Evolutionary conservation across 1,140 invertebrate species (phyloP).

Genomic region (Neomicropteryx cornuta): DNA sequence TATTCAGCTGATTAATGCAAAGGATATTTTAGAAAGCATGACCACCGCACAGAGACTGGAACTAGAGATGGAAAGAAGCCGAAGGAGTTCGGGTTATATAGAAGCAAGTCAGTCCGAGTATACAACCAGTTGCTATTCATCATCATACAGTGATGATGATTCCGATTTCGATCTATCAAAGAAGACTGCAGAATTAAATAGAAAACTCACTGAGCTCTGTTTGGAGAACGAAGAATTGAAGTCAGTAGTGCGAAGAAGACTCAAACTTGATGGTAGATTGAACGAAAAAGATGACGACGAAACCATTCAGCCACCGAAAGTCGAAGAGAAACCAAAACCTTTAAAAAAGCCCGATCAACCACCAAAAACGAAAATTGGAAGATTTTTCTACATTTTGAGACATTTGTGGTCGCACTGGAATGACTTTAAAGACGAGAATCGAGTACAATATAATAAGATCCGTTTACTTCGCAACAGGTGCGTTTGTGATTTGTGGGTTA

Average conservation of each 20-base stretch:
- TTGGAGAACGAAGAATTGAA: constrained; percentile 21
- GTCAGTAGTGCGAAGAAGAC: constrained; percentile 3
- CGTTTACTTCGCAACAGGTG: constrained; percentile 52
- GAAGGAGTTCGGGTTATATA: constrained; percentile 33
- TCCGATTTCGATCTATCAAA: constrained; percentile 37
- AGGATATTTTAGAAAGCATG: constrained; percentile 40
- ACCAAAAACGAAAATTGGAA: no score
- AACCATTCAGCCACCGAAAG: background rate
- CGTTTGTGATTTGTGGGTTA: constrained; percentile 48
- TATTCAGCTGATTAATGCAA: constrained; percentile 39
- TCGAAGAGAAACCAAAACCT: background rate
- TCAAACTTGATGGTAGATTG: constrained; percentile 1
- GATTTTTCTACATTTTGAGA: no score
- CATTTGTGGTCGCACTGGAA: constrained; percentile 39
- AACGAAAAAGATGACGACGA: constrained; percentile 3
- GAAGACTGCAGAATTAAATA: constrained; percentile 31
- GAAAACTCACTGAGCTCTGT: constrained; percentile 30
- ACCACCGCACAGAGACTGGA: constrained; percentile 25
- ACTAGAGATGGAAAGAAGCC: constrained; percentile 16
- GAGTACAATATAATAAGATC: constrained; percentile 40
- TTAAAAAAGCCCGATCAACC: background rate
- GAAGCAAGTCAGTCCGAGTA: constrained; percentile 40
- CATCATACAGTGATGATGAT: constrained; percentile 38
- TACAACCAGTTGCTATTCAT: constrained; percentile 37
- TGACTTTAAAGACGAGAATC: constrained; percentile 45